Evolutionary conservation across 1,140 invertebrate species (phyloP).

Genomic region (Galleria mellonella): DNA sequence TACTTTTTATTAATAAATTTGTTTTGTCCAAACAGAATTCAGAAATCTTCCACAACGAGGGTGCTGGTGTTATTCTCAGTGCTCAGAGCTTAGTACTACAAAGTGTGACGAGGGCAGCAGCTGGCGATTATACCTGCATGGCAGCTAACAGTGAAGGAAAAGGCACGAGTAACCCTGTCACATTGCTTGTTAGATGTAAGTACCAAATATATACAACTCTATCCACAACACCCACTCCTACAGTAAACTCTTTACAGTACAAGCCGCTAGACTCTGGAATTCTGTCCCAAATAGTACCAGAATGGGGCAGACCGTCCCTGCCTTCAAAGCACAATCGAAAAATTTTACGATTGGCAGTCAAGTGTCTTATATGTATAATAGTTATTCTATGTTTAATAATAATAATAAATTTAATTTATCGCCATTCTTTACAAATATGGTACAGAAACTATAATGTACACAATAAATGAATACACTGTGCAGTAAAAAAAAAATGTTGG

Average conservation of each 20-base stretch:
- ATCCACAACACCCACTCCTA: too few species aligned
- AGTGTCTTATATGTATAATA: too few species aligned
- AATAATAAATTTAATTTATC: too few species aligned
- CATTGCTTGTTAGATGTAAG: conserved; percentile 89
- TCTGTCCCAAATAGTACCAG: not conserved
- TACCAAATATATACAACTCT: too few species aligned
- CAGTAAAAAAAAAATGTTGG: too few species aligned
- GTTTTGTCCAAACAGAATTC: conserved; percentile 74
- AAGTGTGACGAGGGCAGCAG: conserved; percentile 83
- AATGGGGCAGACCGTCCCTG: not conserved
- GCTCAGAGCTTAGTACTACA: conserved; percentile 89
- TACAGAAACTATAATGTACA: too few species aligned
- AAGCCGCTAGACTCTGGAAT: too few species aligned
- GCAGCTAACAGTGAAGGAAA: conserved; percentile 88
- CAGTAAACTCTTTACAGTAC: too few species aligned
- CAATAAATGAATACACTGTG: too few species aligned
- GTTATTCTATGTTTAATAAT: too few species aligned
- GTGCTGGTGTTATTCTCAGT: conserved; percentile 85
- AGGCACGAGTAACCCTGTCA: conserved; percentile 86
- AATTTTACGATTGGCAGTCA: not conserved
- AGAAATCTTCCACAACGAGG: conserved; percentile 86
- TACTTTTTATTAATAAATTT: too few species aligned
- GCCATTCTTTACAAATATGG: too few species aligned
- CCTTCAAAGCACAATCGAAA: not conserved
- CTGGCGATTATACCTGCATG: conserved; percentile 88